Conservation (phyloP, 2,797 vertebrate genomes). For the Denticeps clupeoides region DNA sequence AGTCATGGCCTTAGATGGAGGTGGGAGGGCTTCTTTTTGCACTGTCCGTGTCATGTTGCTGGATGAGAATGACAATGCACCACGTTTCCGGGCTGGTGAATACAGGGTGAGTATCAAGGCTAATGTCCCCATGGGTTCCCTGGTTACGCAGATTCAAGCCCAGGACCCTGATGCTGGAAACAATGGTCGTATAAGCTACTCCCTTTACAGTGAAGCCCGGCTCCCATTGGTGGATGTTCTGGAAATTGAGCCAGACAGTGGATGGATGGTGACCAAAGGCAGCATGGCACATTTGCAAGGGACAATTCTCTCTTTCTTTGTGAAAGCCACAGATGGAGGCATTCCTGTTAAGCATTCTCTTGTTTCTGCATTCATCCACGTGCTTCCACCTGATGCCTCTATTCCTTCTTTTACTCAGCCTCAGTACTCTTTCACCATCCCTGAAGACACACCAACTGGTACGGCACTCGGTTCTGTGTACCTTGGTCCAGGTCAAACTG, state of each 20-base stretch:
- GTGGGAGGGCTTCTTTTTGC: slow-evolving; percentile 90
- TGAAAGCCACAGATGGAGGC: slow-evolving; percentile 85
- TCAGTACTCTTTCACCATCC: slow-evolving; percentile 85
- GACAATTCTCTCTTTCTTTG: slow-evolving; percentile 79
- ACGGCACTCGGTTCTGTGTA: slow-evolving; percentile 81
- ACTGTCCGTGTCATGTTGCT: slow-evolving; percentile 86
- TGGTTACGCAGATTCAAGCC: slow-evolving; percentile 87
- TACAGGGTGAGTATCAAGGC: slow-evolving; percentile 86
- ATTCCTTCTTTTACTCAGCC: slow-evolving; percentile 91
- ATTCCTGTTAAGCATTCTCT: slow-evolving; percentile 79
- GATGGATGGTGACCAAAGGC: slow-evolving; percentile 86
- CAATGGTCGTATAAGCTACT: slow-evolving; percentile 86
- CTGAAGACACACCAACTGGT: slow-evolving; percentile 80
- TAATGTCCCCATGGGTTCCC: slow-evolving; percentile 77
- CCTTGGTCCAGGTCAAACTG: slow-evolving; percentile 63
- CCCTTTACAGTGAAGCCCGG: slow-evolving; percentile 75
- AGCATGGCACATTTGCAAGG: slow-evolving; percentile 82
- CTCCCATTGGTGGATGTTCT: slow-evolving; percentile 74
- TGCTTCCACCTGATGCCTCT: slow-evolving; percentile 76
- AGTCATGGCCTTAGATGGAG: slow-evolving; percentile 87
- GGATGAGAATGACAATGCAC: slow-evolving; percentile 92
- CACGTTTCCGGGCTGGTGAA: slow-evolving; percentile 79
- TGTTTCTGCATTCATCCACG: slow-evolving; percentile 83
- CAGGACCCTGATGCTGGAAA: slow-evolving; percentile 79
- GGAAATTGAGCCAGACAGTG: slow-evolving; percentile 83